phyloP scores from a whole-genome alignment of 2,113 vertebrate genomes.

The Prionailurus viverrinus region DNA sequence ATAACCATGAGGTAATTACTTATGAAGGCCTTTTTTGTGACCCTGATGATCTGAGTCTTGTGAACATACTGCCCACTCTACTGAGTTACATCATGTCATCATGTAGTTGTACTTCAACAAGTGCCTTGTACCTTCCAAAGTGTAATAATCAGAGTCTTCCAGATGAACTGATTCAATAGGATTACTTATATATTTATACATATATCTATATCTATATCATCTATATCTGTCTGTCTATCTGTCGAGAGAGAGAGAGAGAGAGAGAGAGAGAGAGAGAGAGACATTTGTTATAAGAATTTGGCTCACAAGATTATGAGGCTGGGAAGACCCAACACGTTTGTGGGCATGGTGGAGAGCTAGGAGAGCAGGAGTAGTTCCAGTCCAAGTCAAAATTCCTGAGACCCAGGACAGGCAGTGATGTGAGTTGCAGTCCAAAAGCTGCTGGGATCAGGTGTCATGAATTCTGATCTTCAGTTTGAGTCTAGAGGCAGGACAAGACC shows the following conservation, averaged over 20 bases:
- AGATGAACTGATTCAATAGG: background rate
- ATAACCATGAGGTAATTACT: background rate
- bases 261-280: background rate
- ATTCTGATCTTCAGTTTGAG: background rate
- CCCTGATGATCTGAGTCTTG: background rate
- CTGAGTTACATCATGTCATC: background rate
- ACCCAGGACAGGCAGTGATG: background rate
- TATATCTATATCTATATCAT: no score
- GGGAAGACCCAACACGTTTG: background rate
- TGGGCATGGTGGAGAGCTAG: background rate
- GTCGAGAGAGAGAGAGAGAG: background rate
- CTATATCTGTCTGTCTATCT: no score
- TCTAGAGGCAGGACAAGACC: background rate
- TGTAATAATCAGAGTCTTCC: background rate
- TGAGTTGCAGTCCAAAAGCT: background rate
- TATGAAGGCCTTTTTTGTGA: background rate
- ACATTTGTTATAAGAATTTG: background rate
- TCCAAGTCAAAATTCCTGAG: background rate
- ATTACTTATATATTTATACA: no score
- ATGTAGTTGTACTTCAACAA: background rate
- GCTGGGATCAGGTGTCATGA: background rate
- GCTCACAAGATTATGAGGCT: background rate
- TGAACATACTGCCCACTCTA: background rate
- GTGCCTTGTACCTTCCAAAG: background rate
- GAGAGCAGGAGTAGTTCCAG: background rate